Conservation (phyloP, 2,888 invertebrate genomes). For the Tuta absoluta region DNA sequence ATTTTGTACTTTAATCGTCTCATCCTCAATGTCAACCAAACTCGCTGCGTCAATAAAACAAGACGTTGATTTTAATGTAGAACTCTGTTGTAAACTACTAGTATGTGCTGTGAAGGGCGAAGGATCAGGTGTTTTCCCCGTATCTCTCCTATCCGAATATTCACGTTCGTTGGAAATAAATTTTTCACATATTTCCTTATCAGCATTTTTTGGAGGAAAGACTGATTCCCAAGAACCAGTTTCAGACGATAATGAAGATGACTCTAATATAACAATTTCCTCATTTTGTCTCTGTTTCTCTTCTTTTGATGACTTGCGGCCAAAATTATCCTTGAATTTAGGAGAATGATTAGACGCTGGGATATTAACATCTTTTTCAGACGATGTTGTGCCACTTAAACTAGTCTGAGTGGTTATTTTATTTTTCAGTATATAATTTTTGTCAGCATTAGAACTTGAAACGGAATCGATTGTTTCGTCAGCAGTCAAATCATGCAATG, state of each 20-base stretch:
- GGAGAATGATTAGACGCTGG: conserved; percentile 36
- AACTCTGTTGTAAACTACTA: conserved; percentile 47
- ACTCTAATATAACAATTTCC: conserved; percentile 82
- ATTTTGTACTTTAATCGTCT: conserved; percentile 42
- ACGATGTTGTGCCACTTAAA: conserved; percentile 40
- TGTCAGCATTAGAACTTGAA: conserved; percentile 48
- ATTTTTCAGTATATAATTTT: conserved; percentile 40
- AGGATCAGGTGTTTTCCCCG: conserved; percentile 28
- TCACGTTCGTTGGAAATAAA: conserved; percentile 67
- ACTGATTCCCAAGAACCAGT: conserved; percentile 85
- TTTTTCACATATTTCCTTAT: conserved; percentile 69
- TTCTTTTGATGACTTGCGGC: conserved; percentile 71
- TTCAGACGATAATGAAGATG: conserved; percentile 83
- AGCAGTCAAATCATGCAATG: conserved; percentile 63
- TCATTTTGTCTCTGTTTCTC: conserved; percentile 83
- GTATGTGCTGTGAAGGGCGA: conserved; percentile 51
- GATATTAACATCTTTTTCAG: conserved; percentile 44
- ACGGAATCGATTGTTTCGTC: conserved; percentile 54
- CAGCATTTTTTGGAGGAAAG: conserved; percentile 71
- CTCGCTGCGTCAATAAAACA: conserved; percentile 91
- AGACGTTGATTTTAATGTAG: conserved; percentile 59
- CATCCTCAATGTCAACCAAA: conserved; percentile 85
- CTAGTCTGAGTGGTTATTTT: conserved; percentile 38
- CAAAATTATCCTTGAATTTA: conserved; percentile 44
- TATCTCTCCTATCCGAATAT: conserved; percentile 40